Conservation (phyloP, 2,888 invertebrate species). For the Phytoseiulus persimilis region DNA sequence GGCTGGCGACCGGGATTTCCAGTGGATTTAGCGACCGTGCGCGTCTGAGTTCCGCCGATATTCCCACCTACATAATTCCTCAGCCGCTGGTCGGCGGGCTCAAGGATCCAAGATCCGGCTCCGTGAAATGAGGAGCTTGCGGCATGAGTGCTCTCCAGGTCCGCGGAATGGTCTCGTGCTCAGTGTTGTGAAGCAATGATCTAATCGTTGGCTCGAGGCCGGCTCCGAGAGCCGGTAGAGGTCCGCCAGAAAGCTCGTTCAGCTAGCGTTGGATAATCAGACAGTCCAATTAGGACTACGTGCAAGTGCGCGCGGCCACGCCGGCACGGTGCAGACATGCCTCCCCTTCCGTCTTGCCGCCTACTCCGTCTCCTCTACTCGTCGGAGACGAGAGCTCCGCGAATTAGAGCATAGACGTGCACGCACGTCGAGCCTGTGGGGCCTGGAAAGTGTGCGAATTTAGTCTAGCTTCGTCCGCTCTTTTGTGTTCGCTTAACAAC, state of each 20-base stretch:
- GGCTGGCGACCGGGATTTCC: neutral
- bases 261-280: neutral
- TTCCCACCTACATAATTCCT: neutral
- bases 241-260: neutral
- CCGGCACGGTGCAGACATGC: neutral
- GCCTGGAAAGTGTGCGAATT: neutral
- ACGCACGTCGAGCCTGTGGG: neutral
- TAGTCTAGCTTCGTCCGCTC: neutral
- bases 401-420: neutral
- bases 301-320: neutral
- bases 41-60: neutral
- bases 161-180: neutral
- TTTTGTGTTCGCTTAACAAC: neutral
- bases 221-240: neutral
- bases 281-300: neutral
- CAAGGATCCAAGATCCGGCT: no score
- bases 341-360: neutral
- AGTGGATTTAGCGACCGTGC: neutral
- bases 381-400: neutral
- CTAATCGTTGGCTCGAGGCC: neutral
- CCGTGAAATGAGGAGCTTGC: no score
- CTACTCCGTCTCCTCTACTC: neutral
- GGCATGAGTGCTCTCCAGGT: no score
- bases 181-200: neutral
- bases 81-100: no score